Conservation (phyloP, 1,140 invertebrate species). For the Orius insidiosus region DNA sequence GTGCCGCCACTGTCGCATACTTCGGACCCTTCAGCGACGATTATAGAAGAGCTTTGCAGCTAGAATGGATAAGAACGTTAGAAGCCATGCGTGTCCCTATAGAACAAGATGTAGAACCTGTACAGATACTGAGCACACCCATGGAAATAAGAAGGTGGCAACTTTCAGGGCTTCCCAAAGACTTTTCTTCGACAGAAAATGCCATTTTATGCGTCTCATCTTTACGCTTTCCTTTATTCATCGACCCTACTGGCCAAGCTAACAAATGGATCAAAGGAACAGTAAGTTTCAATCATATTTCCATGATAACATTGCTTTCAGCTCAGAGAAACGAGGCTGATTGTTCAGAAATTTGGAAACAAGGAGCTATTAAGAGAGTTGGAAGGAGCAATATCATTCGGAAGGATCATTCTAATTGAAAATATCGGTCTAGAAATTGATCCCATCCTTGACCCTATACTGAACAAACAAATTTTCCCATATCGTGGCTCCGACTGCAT, state of each 20-base stretch:
- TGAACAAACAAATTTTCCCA: slow-evolving; percentile 34
- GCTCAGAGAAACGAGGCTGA: slow-evolving; percentile 36
- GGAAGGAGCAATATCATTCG: slow-evolving; percentile 54
- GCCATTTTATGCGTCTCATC: slow-evolving; percentile 44
- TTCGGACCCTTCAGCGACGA: slow-evolving; percentile 44
- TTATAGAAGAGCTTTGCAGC: slow-evolving; percentile 28
- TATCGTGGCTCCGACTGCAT: slow-evolving; percentile 31
- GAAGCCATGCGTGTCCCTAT: slow-evolving; percentile 29
- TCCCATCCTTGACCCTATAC: slow-evolving; percentile 42
- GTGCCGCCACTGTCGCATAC: slow-evolving; percentile 50
- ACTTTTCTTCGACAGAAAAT: slow-evolving; percentile 48
- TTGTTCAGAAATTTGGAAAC: slow-evolving; percentile 44
- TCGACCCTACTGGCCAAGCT: slow-evolving; percentile 52
- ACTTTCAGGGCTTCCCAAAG: slow-evolving; percentile 45
- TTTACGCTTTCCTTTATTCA: slow-evolving; percentile 44
- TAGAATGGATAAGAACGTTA: slow-evolving; percentile 21
- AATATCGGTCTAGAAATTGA: slow-evolving; percentile 44
- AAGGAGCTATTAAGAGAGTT: slow-evolving; percentile 46
- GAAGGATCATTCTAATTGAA: slow-evolving; percentile 43
- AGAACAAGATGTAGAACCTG: slow-evolving; percentile 35
- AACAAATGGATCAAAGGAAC: slow-evolving; percentile 56
- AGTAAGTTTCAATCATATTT: slow-evolving; percentile 26
- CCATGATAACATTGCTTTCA: slow-evolving; percentile 21
- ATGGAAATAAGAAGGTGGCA: slow-evolving; percentile 44
- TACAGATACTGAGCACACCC: slow-evolving; percentile 40